Base-by-base conservation (phyloP, 2,113 vertebrate species). In the Hemicordylus capensis region DNA sequence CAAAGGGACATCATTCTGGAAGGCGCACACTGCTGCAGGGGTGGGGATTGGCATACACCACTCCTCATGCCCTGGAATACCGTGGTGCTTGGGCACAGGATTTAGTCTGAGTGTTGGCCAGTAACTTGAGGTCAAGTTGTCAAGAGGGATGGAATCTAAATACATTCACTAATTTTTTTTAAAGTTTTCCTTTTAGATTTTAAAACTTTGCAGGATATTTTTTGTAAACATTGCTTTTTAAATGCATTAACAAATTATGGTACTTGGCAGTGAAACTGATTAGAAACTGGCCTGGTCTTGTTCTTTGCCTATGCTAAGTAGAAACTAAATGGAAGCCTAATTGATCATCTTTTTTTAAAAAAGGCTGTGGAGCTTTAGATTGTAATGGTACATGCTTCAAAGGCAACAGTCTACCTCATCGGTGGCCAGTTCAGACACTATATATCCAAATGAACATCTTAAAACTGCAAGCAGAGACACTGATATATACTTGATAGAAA, bases 401-500 rank as follows among this genome's bases (percentile, higher is more conserved):
- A 56, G n/a, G 20, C 20, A 76, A 26, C 34, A 79, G 17, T 34
- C 11, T 37, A 37, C 37, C 39, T 63, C 39, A 80, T 80, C 20
- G 51, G 44, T 54, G 51, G 17, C 51, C 51, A 54, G 51, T 54
- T 54, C 28, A 67, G 15, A 34, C 39, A 31, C 59, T 78, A 10
- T 3, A 31, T 51, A 46, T n/a, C 10, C n/a, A 66, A 26, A 37
- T 37, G 6, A 14, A 80, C 24, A 37, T n/a, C 19, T 15, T 63
- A 79, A 39, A 84, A 1, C 6, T 28, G 14, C 61, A 69, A 24
- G 58, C 24, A 66, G 70, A 81, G 39, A 48, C 56, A 83, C 86
- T 48, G 74, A 0, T 0, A 1, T 7, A 34, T 0, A 0, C 1
- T 82, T 89, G 63, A 72, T 89, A 34, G 66, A 28, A 26, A 26